Evolutionary conservation across 1,140 invertebrate genomes (phyloP).

Genomic region (Caenorhabditis inopinata): DNA sequence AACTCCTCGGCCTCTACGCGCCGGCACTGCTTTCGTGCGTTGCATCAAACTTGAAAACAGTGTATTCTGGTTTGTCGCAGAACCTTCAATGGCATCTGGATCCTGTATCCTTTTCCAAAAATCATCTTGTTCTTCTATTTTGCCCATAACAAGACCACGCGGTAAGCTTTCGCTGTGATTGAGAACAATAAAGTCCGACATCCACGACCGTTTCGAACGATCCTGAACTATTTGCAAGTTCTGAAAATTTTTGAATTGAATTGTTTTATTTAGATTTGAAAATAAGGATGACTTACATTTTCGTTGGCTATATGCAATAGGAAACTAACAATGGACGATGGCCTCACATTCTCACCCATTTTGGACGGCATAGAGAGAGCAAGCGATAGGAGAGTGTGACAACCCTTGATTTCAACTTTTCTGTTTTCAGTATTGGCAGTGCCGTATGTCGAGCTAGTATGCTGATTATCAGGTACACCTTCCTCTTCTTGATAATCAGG

Average conservation of each 20-base stretch:
- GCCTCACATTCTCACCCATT: neutral
- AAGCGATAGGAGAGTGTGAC: neutral
- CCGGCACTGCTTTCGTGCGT: neutral
- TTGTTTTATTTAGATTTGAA: neutral
- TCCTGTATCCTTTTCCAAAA: conserved; percentile 1
- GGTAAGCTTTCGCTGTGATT: neutral
- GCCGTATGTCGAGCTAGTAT: neutral
- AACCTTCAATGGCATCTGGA: neutral
- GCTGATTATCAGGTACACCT: neutral
- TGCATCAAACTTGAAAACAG: neutral
- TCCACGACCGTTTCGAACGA: neutral
- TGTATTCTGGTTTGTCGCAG: neutral
- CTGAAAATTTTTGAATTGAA: neutral
- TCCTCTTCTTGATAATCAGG: neutral
- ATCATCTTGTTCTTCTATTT: neutral
- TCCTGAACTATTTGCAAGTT: neutral
- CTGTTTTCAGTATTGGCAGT: neutral
- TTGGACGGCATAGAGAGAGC: neutral
- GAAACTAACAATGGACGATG: neutral
- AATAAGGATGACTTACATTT: neutral
- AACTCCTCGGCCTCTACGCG: neutral
- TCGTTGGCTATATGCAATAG: conserved; percentile 1
- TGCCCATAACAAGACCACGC: neutral
- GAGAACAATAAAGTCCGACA: conserved; percentile 7
- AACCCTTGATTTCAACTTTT: neutral